Evolutionary conservation across 2,113 vertebrate species (phyloP).

Genomic region (Xyliphius kryptos): DNA sequence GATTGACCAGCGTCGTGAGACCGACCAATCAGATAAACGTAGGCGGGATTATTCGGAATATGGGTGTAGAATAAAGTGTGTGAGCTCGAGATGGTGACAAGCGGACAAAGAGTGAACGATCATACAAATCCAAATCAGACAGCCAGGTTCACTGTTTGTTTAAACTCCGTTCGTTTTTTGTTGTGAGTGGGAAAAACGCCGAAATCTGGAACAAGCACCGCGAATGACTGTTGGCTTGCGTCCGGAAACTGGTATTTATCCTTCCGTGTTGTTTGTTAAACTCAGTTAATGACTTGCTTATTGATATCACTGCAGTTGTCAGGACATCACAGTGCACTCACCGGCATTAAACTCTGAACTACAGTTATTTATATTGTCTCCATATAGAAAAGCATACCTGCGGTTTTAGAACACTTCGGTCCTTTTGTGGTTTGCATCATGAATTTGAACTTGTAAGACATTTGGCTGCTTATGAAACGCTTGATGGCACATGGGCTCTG

Average conservation of each 20-base stretch:
- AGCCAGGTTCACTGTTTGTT: neutral
- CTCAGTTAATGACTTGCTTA: neutral
- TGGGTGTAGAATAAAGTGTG: neutral
- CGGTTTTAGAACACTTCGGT: no score
- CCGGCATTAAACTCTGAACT: neutral
- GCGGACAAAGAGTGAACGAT: conserved; percentile 40
- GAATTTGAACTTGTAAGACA: no score
- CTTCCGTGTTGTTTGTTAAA: neutral
- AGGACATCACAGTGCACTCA: neutral
- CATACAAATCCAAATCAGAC: neutral
- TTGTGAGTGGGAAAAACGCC: neutral
- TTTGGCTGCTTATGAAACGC: neutral
- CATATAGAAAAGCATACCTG: no score
- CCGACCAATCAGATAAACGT: neutral
- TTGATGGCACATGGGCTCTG: no score
- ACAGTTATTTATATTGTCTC: no score
- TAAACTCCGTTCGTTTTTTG: neutral
- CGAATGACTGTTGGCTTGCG: neutral
- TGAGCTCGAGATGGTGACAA: conserved; percentile 34
- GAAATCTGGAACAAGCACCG: neutral
- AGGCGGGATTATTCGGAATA: neutral
- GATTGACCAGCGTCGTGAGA: neutral
- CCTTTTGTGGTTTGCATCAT: no score
- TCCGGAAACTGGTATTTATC: conserved; percentile 1
- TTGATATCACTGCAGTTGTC: neutral